These are phyloP conservation scores for Sus cebifrons DNA, from an alignment of 2,797 vertebrate genomes.

Conservation along the genomic window DNA sequence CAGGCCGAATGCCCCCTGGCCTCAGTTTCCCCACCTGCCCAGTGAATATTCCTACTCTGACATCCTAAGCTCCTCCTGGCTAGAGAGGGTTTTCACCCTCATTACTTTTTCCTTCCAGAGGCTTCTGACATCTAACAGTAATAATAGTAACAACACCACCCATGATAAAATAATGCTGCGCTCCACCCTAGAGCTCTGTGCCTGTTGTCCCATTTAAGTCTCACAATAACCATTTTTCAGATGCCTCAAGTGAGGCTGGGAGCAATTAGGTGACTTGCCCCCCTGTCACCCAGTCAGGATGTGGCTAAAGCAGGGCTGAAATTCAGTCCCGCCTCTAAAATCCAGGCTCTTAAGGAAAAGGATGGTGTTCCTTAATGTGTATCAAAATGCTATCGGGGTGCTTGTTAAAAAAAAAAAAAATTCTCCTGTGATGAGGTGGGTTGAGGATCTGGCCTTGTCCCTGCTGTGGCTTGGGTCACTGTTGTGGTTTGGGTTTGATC, in stretches of 20 bases:
- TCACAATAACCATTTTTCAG: background rate
- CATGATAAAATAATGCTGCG: background rate
- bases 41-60: background rate
- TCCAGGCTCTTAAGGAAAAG: background rate
- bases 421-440: no score
- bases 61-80: background rate
- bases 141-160: background rate
- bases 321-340: background rate
- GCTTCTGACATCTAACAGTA: background rate
- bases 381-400: background rate
- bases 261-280: background rate
- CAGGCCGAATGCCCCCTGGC: rapidly evolving
- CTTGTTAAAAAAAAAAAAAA: background rate
- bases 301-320: background rate
- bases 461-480: no score
- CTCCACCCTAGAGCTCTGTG: background rate
- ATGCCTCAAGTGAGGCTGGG: background rate
- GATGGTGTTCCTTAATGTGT: background rate
- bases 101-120: background rate
- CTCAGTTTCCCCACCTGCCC: conserved; percentile 32
- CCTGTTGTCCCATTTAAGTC: no score
- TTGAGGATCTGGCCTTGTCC: no score
- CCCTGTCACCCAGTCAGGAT: background rate
- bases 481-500: no score
- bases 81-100: background rate